Evolutionary conservation across 2,113 vertebrate genomes (phyloP), one percentile per base, ranked within the genome.

Genomic region (Buteo buteo): DNA sequence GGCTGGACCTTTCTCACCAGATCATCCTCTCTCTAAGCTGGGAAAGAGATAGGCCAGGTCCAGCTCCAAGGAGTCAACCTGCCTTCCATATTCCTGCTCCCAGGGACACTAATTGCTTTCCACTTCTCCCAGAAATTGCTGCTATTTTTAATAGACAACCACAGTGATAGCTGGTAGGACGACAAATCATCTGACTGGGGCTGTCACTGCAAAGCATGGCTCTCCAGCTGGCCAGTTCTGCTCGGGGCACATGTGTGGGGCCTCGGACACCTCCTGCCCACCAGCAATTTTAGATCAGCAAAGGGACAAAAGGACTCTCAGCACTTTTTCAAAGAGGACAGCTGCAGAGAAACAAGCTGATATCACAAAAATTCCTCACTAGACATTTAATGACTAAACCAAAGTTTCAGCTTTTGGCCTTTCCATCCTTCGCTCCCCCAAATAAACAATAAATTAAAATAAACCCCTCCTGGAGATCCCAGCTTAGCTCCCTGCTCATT

Each of bases 101-200:
- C 90, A 90, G 93, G 96, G 96, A 93, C 49, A 20, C 4, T 97
- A 95, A 96, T 96, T 97, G 86, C 92, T 96, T 96, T 86, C 80
- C 44, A 4, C 80, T 74, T 74, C 86, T 40, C 88, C 71, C 85
- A 94, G 77, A 92, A 84, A 82, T 65, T 93, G 93, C 65, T 84
- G 88, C 92, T 97, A 94, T 89, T 96, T 97, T 96, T 95, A 94
- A 69, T 17, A 79, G 83, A 24, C 17, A 10, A 67, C 86, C 71
- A 86, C 1, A 2, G 88, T 0, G 73, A 45, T 44, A 54, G 45
- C 24, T 12, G 67, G 57, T 62, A 58, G 72, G 92, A 90, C 3
- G 2, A 71, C 5, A 65, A 21, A 64, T 74, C 80, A 94, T 44
- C 86, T 91, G 92, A 80, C 6, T 3, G 26, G 26, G 36, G 85